Evolutionary conservation across 1,140 invertebrate species (phyloP).

Genomic region (Cardiocondyla obscurior): DNA sequence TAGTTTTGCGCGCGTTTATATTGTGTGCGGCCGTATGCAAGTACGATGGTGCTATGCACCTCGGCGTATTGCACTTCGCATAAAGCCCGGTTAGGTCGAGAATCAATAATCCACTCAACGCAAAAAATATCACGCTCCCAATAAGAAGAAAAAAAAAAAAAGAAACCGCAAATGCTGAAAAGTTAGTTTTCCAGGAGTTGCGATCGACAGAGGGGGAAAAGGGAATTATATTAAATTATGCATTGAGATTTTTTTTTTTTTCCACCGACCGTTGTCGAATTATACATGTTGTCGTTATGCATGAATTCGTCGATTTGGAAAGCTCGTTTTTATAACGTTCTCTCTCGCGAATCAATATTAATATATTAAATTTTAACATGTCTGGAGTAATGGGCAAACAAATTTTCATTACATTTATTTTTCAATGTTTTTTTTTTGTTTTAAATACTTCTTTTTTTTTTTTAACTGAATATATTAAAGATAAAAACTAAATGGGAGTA

Average conservation of each 20-base stretch:
- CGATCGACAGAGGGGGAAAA: not conserved
- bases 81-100: conserved; percentile 52
- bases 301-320: not conserved
- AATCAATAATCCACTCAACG: conserved; percentile 66
- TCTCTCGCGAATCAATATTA: not conserved
- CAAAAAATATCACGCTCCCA: conserved; percentile 37
- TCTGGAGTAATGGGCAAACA: not conserved
- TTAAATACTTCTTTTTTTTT: not conserved
- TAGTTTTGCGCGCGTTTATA: not conserved
- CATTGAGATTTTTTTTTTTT: not conserved
- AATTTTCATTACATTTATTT: not conserved
- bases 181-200: not conserved
- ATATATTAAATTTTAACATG: not conserved
- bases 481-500: not conserved
- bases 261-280: conserved; percentile 3
- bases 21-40: not conserved
- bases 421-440: not conserved
- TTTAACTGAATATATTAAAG: not conserved
- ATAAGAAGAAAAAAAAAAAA: too few relatives aligned
- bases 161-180: conserved; percentile 10
- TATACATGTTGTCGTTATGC: conserved; percentile 15
- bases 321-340: conserved; percentile 1
- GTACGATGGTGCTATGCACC: conserved; percentile 19
- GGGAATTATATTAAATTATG: conserved; percentile 8
- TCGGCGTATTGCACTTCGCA: conserved; percentile 54